Evolutionary conservation across 2,113 vertebrate species (phyloP).

Genomic region (Romanogobio albipinnatus): DNA sequence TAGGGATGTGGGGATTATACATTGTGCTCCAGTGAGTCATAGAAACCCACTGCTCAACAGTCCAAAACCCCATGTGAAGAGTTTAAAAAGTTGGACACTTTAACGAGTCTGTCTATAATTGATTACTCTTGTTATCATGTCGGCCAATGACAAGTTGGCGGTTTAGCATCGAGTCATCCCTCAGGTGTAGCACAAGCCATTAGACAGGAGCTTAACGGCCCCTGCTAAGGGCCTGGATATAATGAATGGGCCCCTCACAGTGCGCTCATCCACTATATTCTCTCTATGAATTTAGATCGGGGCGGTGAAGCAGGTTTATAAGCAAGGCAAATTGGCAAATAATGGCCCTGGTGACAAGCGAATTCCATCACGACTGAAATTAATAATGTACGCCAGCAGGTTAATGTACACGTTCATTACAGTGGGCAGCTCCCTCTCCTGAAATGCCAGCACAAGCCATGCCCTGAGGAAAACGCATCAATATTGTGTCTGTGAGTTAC

Average conservation of each 20-base stretch:
- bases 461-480: neutral
- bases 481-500: neutral
- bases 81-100: neutral
- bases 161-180: constrained; percentile 62
- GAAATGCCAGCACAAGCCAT: constrained; percentile 62
- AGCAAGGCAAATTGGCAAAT: constrained; percentile 75
- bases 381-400: constrained; percentile 72
- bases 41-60: neutral
- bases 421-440: constrained; percentile 49
- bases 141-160: constrained; percentile 61
- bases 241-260: constrained; percentile 66
- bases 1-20: neutral
- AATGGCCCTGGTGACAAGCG: constrained; percentile 70
- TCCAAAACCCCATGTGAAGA: neutral
- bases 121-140: constrained; percentile 50
- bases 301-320: constrained; percentile 67
- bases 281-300: constrained; percentile 75
- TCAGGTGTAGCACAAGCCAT: constrained; percentile 68
- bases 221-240: constrained; percentile 61
- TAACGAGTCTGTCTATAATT: constrained; percentile 39
- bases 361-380: constrained; percentile 69
- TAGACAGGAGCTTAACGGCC: constrained; percentile 69
- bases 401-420: constrained; percentile 69
- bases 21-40: constrained; percentile 7
- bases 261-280: constrained; percentile 62